These are phyloP conservation scores for Cryptocephalus moraei DNA, from an alignment of 2,888 invertebrate genomes.

Conservation along the genomic window DNA sequence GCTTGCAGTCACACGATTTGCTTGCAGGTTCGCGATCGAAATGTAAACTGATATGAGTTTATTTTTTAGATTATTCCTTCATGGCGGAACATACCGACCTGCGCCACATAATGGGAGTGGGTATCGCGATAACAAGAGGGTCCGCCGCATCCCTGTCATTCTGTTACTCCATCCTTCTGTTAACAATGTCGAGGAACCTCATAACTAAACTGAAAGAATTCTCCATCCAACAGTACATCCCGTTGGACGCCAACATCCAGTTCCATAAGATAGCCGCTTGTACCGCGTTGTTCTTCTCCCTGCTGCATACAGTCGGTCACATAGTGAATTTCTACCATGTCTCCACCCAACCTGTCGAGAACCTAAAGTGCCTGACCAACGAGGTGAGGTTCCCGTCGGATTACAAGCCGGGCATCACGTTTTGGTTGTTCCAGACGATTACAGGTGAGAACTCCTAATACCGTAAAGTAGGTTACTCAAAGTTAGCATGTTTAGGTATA, in stretches of 20 bases:
- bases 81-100: slow-evolving; percentile 94
- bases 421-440: slow-evolving; percentile 92
- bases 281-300: slow-evolving; percentile 86
- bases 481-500: slow-evolving; percentile 47
- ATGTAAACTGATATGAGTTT: too few relatives aligned
- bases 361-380: slow-evolving; percentile 82
- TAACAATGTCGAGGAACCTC: slow-evolving; percentile 89
- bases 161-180: slow-evolving; percentile 79
- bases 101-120: slow-evolving; percentile 93
- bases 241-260: slow-evolving; percentile 88
- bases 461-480: not conserved
- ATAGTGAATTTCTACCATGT: slow-evolving; percentile 97
- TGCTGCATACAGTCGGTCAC: slow-evolving; percentile 88
- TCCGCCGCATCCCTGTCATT: slow-evolving; percentile 91
- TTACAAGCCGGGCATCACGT: slow-evolving; percentile 86
- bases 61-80: slow-evolving; percentile 72
- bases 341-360: slow-evolving; percentile 88
- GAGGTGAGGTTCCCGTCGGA: slow-evolving; percentile 92
- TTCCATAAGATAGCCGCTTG: slow-evolving; percentile 96
- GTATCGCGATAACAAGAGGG: slow-evolving; percentile 89
- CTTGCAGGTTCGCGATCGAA: too few relatives aligned
- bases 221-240: slow-evolving; percentile 87
- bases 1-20: not conserved
- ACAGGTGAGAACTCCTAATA: slow-evolving; percentile 53
- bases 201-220: slow-evolving; percentile 90